phyloP scores from a whole-genome alignment of 2,797 vertebrate genomes.

The Ptychobarbus kaznakovi region DNA sequence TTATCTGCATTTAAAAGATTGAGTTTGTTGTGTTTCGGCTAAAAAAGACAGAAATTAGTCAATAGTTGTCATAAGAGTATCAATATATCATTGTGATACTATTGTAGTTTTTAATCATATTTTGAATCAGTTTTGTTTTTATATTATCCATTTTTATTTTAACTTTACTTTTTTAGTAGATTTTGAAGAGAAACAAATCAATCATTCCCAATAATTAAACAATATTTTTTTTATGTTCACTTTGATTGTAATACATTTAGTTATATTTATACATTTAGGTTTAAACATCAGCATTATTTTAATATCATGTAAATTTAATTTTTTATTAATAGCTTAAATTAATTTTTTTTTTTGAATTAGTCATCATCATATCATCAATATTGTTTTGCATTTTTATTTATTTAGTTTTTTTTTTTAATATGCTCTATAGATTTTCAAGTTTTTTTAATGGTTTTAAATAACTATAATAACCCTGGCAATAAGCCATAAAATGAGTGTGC shows the following conservation, averaged over 20 bases:
- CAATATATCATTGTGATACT: background rate
- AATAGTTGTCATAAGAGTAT: background rate
- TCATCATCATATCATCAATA: no score
- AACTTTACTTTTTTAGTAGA: background rate
- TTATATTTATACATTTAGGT: background rate
- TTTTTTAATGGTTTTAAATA: background rate
- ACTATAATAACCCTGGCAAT: background rate
- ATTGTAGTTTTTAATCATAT: background rate
- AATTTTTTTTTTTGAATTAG: no score
- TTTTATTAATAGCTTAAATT: background rate
- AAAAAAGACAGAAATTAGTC: background rate
- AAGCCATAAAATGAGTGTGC: background rate
- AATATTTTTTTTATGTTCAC: background rate
- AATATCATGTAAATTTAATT: background rate
- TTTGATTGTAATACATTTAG: background rate
- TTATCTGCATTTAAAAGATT: constrained; percentile 1
- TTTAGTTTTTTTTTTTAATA: no score
- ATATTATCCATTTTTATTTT: background rate
- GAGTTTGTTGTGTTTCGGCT: background rate
- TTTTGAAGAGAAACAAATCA: no score
- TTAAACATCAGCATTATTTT: background rate
- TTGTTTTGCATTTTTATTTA: background rate
- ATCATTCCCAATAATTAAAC: no score
- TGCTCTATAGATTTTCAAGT: no score
- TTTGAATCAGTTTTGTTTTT: background rate